A percentile compares a stretch with the other conserved stretches of the same genome.
Conservation (phyloP, 2,113 vertebrate genomes). For the Microtus richardsoni region DNA sequence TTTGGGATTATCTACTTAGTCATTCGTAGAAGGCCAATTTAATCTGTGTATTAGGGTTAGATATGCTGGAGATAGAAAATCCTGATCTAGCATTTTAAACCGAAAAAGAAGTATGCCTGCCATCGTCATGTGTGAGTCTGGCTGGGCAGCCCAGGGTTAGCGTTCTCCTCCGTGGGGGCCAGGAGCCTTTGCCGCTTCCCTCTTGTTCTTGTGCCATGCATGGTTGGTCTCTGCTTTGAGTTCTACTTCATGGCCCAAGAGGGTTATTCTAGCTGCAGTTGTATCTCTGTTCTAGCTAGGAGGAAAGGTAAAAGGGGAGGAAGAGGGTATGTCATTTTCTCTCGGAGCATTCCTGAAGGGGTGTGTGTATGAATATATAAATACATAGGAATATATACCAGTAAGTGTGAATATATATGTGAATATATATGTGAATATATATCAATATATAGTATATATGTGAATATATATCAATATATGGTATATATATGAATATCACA, state of each 20-base stretch:
- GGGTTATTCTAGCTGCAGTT: background rate
- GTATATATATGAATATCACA: background rate
- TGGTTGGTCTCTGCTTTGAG: background rate
- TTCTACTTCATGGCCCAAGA: background rate
- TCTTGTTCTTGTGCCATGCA: background rate
- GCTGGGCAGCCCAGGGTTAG: background rate
- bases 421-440: background rate
- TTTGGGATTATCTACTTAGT: background rate
- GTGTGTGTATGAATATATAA: too few relatives aligned
- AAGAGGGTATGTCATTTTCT: background rate
- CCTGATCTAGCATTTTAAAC: background rate
- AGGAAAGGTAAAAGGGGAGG: background rate
- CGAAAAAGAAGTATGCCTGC: background rate
- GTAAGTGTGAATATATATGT: background rate
- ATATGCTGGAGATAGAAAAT: background rate
- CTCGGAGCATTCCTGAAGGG: background rate
- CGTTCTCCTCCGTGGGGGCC: fast-evolving
- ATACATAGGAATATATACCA: too few relatives aligned
- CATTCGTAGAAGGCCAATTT: background rate
- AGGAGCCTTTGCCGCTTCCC: background rate
- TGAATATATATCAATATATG: background rate
- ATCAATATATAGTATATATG: background rate
- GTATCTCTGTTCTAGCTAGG: background rate
- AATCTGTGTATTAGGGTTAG: background rate
- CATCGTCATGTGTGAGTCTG: background rate